These are phyloP conservation scores for Creontiades dilutus DNA, from an alignment of 2,888 invertebrate genomes.

Conservation along the genomic window DNA sequence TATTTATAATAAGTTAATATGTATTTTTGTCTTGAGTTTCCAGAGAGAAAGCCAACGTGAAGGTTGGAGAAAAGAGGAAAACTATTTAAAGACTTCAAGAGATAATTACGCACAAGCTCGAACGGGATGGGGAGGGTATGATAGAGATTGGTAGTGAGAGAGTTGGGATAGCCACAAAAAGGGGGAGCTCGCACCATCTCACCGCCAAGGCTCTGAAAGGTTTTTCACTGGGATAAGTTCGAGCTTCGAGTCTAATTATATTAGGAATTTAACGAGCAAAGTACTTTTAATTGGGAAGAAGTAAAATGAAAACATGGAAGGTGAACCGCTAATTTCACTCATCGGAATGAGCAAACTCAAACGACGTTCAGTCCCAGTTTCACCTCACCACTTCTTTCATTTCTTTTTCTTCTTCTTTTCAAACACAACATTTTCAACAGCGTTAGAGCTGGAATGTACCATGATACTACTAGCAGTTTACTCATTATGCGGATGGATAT, in stretches of 20 bases:
- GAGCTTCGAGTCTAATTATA: slow-evolving; percentile 40
- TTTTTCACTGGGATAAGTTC: slow-evolving; percentile 40
- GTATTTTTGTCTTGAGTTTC: no score
- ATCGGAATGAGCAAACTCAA: slow-evolving; percentile 29
- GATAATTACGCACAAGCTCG: slow-evolving; percentile 29
- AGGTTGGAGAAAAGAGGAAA: background rate
- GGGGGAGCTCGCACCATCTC: slow-evolving; percentile 18
- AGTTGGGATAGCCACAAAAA: slow-evolving; percentile 22
- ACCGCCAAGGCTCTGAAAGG: slow-evolving; percentile 18
- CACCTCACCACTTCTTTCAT: background rate
- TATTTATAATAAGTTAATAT: no score
- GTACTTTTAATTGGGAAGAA: slow-evolving; percentile 54
- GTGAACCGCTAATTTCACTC: slow-evolving; percentile 50
- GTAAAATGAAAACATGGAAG: slow-evolving; percentile 50
- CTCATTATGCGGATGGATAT: no score
- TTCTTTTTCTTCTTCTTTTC: background rate
- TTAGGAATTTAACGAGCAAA: slow-evolving; percentile 47
- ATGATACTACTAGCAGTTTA: no score
- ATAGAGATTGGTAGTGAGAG: slow-evolving; percentile 3
- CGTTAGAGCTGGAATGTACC: no score
- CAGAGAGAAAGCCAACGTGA: background rate
- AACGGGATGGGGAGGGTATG: background rate
- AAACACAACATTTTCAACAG: slow-evolving; percentile 1
- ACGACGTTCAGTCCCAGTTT: background rate
- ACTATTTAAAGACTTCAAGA: slow-evolving; percentile 45